Base-by-base conservation (phyloP, 2,797 vertebrate genomes). In the Agapornis canus region DNA sequence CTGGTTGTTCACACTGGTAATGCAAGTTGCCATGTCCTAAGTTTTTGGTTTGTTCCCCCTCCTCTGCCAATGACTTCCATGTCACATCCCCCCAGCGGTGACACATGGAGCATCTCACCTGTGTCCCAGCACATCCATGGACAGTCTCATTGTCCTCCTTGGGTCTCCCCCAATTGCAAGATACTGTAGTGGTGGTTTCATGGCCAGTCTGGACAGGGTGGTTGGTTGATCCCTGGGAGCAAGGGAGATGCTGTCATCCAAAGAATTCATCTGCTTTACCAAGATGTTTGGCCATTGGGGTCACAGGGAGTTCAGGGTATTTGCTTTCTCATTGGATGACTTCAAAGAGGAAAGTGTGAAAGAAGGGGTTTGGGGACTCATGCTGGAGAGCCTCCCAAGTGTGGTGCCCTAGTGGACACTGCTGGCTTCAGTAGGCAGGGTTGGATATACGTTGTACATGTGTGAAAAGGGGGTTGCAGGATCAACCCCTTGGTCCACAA, bases 1-100 rank as follows among this genome's bases (percentile, higher is more conserved):
- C 98, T 99, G 99, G 98, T 99, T 99, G 98, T 99, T 99, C 98
- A 99, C 97, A 98, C 97, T 98, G 86, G 97, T 98, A 98, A 98
- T 97, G 96, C 92, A 80, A 94, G 98, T 98, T 95, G 97, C 98
- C 96, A 97, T 96, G 97, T 98, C 96, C 97, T 40, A 97, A 89
- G 96, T 97, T 97, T 95, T 95, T 97, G 48, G 60, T 89, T 82
- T 92, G 43, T 85, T 91, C 32, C 48, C 42, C 32, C 19, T 56
- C 25, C 25, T 35, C 5, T 2, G 9, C 18, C 26, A 1, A 12
- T 18, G 32, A 18, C 23, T 47, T 75, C 27, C 3, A 0, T 52
- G 32, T 83, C 11, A 1, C 59, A n/a, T 57, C 35, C 57, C 42
- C 48, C 1, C 27, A 3, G 40, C 2, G 3, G 23, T 49, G 59